Evolutionary conservation across 2,113 vertebrate species (phyloP), one percentile per base, ranked within the genome.

Genomic region (Trichechus manatus): DNA sequence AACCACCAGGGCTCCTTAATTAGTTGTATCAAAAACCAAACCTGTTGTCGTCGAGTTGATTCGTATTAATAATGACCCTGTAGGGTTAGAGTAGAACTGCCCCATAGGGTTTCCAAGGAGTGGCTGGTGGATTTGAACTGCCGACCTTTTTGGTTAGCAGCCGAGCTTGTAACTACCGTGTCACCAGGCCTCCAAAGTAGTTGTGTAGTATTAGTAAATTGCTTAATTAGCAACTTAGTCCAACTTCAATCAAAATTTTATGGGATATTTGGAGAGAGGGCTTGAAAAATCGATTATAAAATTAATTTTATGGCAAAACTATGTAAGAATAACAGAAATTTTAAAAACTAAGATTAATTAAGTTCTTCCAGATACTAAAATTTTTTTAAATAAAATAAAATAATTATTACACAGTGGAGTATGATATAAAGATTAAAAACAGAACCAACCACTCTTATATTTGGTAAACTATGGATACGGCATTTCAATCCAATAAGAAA

Each of bases 401-500:
- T 89, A 81, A 85, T 53, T 75, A 17, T 44, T 61, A 39, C 22
- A 80, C 33, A 14, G 10, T 39, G 39, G 39, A 44, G 11, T 3
- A 15, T 39, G 39, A 39, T 44, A n/a, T 70, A 63, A 89, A 86
- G 56, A 75, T 96, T 86, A 77, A 86, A 89, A 84, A 61, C 22
- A 94, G 63, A 88, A 72, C 9, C 33, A 81, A 68, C 17, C 13
- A 81, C 25, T 9, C n/a, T 93, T 70, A 87, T 31, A 70, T 42
- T 87, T 91, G 63, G n/a, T 81, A 77, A 84, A 85, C 75, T 50
- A 23, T 9, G 80, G 56, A 75, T 61, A 19, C 53, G 23, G 13
- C 11, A 92, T 75, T 82, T 75, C 19, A 89, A 96, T 27, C 31
- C 78, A 92, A 61, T 50, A 75, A 68, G 22, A 17, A 89, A 96